Conservation (phyloP, 2,888 invertebrate genomes). For the Desoria tigrina region DNA sequence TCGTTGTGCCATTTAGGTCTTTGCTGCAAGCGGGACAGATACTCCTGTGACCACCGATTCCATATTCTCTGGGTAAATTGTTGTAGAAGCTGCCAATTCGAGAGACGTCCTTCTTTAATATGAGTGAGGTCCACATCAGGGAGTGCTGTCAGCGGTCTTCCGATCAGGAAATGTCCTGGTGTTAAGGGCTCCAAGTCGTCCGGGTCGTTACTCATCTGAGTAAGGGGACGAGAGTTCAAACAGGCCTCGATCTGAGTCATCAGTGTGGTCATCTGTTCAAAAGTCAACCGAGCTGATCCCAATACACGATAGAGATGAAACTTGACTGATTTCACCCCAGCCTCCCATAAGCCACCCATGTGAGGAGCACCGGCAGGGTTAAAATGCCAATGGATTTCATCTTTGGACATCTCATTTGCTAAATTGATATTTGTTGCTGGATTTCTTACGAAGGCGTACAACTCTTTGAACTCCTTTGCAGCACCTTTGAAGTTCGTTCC, state of each 20-base stretch:
- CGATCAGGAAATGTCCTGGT: slow-evolving; percentile 41
- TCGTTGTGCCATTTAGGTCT: too few species aligned
- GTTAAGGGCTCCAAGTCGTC: slow-evolving; percentile 52
- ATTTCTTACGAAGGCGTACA: slow-evolving; percentile 10
- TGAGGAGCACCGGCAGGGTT: slow-evolving; percentile 55
- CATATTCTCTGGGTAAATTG: too few species aligned
- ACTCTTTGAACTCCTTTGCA: slow-evolving; percentile 42
- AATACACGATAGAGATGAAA: slow-evolving; percentile 54
- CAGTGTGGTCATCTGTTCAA: slow-evolving; percentile 55
- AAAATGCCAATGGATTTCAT: slow-evolving; percentile 55
- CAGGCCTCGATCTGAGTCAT: slow-evolving; percentile 55
- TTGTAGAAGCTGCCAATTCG: too few species aligned
- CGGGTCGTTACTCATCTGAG: slow-evolving; percentile 45
- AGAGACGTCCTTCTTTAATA: too few species aligned
- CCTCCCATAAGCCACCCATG: slow-evolving; percentile 56
- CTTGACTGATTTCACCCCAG: slow-evolving; percentile 55
- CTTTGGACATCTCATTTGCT: slow-evolving; percentile 19
- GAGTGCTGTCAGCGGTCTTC: too few species aligned
- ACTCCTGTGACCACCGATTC: too few species aligned
- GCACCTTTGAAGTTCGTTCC: slow-evolving; percentile 49
- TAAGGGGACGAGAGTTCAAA: slow-evolving; percentile 55
- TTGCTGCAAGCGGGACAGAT: too few species aligned
- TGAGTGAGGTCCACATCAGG: too few species aligned
- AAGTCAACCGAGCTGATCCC: slow-evolving; percentile 51
- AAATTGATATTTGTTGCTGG: neutral